Evolutionary conservation across 2,888 invertebrate species (phyloP), one percentile per base, ranked within the genome.

Genomic region (Syrista parreyssii): DNA sequence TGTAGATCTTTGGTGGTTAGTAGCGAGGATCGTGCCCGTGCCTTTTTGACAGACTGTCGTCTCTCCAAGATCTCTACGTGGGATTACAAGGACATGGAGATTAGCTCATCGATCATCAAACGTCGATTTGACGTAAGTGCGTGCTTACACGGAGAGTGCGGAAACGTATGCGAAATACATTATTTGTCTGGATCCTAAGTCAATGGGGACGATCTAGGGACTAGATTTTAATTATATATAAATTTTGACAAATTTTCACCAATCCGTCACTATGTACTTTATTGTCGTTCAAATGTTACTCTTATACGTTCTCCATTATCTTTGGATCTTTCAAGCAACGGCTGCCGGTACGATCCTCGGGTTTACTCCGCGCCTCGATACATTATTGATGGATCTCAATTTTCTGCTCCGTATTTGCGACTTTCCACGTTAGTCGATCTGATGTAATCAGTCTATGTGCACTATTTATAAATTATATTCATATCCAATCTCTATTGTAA

Each of bases 401-500:
- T 32, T 36, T 72, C 71, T 33, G 76, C 73, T 76, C 76, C 35
- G 76, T 73, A 36, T 55, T 73, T 76, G 15, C 33, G 73, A 75
- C n/a, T 69, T 71, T 75, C 30, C 75, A 33, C 68, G 68, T 69
- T 80, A 82, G 81, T 82, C 85, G 82, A 84, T 85, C 82, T 85
- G 84, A 86, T 84, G 80, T 88, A 85, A 87, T 82, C 86, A 82
- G 81, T 87, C 82, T 86, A 81, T 86, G 83, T 87, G 85, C 82
- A 86, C 83, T 88, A 85, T 87, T 84, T 86, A 84, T 88, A 84
- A 84, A 87, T 83, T 83, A 84, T 82, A 86, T 86, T 82, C 83
- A 86, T 86, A 82, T 82, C 82, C 80, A 84, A 82, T 78, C 80
- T 83, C 83, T 83, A 85, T 79, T 89, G 88, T 89, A 88, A 88